Evolutionary conservation across 2,797 vertebrate genomes (phyloP).

Genomic region (Danio choprae): DNA sequence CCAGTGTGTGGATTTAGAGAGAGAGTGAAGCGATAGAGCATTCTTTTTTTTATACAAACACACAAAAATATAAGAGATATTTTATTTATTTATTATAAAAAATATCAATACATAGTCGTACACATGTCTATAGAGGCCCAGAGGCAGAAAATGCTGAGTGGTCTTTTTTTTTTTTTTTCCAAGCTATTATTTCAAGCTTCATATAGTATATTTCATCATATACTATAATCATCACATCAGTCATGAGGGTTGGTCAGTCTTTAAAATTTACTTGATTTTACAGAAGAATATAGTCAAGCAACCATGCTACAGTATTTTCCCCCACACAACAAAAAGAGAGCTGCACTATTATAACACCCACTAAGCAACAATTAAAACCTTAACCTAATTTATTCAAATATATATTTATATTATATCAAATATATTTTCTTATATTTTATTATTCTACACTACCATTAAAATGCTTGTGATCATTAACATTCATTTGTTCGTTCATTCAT

Average conservation of each 20-base stretch:
- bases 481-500: no score
- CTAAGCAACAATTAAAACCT: not conserved
- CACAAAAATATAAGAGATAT: not conserved
- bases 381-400: not conserved
- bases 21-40: conserved; percentile 2
- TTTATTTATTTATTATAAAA: not conserved
- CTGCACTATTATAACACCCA: not conserved
- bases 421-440: no score
- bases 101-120: not conserved
- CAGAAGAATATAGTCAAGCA: not conserved
- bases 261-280: not conserved
- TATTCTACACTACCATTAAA: no score
- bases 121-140: no score
- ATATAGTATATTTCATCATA: no score
- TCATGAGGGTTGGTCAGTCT: not conserved
- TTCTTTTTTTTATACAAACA: conserved; percentile 17
- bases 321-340: not conserved
- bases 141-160: no score
- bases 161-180: no score
- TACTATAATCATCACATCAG: not conserved
- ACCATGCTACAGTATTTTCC: not conserved
- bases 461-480: no score
- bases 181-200: no score
- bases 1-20: conserved; percentile 18
- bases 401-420: no score